Evolutionary conservation across 2,888 invertebrate species (phyloP), one percentile per base, ranked within the genome.

Genomic region (Pachycephus smyrnensis): DNA sequence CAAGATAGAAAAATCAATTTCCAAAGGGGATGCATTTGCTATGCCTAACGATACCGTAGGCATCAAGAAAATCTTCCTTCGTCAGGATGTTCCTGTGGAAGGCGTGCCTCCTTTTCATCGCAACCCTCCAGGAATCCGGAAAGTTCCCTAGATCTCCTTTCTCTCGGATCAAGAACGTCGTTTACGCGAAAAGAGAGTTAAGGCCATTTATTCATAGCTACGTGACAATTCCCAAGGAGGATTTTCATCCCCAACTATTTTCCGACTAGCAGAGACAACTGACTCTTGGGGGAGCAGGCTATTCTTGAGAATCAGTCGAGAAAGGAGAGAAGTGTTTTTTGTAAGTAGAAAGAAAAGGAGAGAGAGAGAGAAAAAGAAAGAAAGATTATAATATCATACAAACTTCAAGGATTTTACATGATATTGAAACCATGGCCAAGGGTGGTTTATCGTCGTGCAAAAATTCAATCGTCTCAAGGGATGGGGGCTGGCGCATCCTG

Each of bases 401-500:
- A 23, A 55, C 55, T 23, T 55, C 6, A 23, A 55, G 55, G 55
- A 55, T 55, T 23, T 55, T 55, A 55, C 23, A 23, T 23, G 55
- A 55, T 55, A 55, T 23, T 55, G 23, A 55, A 55, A 55, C 23
- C 23, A 55, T 55, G 9, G 9, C 9, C 23, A 23, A 55, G 55
- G 9, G 55, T 55, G 55, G 23, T 23, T 23, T 55, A 9, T 55
- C 55, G 55, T 23, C 23, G 55, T 15, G 55, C 2, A 55, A 55
- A 23, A 55, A 55, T 55, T 55, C 23, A 55, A 55, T 55, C 23
- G 23, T 23, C 23, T 15, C 31, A 68, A 75, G 32, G 12, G 9
- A 68, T 31, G 23, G 68, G 33, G 69, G 69, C 73, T 30, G 75
- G 68, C 31, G 75, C 37, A 68, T 75, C 73, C 68, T 75, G 71